Base-by-base conservation (phyloP, 2,888 invertebrate genomes). In the Mystacides longicornis region DNA sequence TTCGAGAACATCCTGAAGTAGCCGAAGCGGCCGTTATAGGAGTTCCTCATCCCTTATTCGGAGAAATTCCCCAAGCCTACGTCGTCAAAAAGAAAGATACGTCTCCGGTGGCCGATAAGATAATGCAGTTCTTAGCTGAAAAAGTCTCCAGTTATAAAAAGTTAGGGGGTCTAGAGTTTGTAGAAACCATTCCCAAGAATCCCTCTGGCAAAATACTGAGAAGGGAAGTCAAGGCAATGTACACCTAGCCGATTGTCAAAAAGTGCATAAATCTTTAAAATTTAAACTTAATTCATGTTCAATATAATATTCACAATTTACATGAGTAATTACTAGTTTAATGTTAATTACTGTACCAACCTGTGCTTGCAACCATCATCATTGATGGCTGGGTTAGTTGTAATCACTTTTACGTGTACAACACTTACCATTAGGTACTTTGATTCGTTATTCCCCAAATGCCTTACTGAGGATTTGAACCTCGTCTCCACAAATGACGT, bases 91-190 rank as follows among this genome's bases (percentile, higher is more conserved):
- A 78, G 57, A 63, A 69, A 3, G 68, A 68, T 31, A 59, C 63
- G 23, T 66, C 66, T 19, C 65, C 78, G 1, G 73, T 69, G 0
- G 71, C 75, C 18, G 76, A 82, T 18, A 83, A 85, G 2, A 75
- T 92, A 2, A 69, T 78, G 48, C 71, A 79, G 2, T 88, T 80
- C 65, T 77, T 89, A 0, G 81, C 80, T 48, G 77, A 77, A 14
- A 85, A 83, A 69, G 88, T 92, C 1, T 84, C 90, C 0, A 74
- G 81, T 3, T 91, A 86, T 67, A 94, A 94, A 67, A 81, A 81
- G 64, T 73, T 93, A 7, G 73, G 77, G 3, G 83, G 88, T n/a
- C 77, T 92, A 20, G 72, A 75, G n/a, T 80, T 90, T 60, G 67
- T 87, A 22, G 78, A 82, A 1, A 73, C 73, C 55, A 82, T 92